Evolutionary conservation across 2,888 invertebrate species (phyloP), one percentile per base, ranked within the genome.

Genomic region (Apotomis betuletana): DNA sequence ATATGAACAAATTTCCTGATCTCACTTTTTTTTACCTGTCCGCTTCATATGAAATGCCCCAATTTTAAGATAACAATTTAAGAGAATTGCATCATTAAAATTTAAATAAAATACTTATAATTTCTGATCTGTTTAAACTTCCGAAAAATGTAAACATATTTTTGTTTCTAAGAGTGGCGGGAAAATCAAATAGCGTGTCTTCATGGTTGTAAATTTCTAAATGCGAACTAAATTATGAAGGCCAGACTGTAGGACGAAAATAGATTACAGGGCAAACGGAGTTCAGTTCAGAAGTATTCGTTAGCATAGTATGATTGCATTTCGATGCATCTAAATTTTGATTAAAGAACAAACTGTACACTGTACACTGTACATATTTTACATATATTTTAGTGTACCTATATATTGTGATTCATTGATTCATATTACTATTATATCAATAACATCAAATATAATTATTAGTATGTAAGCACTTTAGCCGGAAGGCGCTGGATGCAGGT

Each of bases 181-280:
- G 67, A 67, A 61, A 61, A 67, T 67, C n/a, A 67, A 71, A 69
- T 5, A 5, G n/a, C 60, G 36, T 46, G 51, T 12, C 9, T 41
- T 36, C 5, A 12, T 44, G 54, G 36, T 13, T 44, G 8, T 15
- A 41, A 44, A 55, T 46, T 46, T 49, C 61, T 55, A 54, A 61
- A 62, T 61, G 54, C 8, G 13, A 62, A 36, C 61, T 62, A 60
- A 69, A 62, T 62, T 49, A 69, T 46, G 46, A 61, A 46, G 44
- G 55, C 61, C 61, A 69, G 55, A 10, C 61, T 61, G 36, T 46
- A 27, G 27, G 27, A 2, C 27, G 27, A 62, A 55, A 62, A 69
- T 69, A 69, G 49, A 69, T 5, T 49, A 49, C 6, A 27, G 54
- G 64, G 44, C 55, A 63, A n/a, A 49, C 38, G 27, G 64, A 64